These are phyloP conservation scores for Borostomias antarcticus DNA, from an alignment of 2,797 vertebrate species.

Conservation along the genomic window DNA sequence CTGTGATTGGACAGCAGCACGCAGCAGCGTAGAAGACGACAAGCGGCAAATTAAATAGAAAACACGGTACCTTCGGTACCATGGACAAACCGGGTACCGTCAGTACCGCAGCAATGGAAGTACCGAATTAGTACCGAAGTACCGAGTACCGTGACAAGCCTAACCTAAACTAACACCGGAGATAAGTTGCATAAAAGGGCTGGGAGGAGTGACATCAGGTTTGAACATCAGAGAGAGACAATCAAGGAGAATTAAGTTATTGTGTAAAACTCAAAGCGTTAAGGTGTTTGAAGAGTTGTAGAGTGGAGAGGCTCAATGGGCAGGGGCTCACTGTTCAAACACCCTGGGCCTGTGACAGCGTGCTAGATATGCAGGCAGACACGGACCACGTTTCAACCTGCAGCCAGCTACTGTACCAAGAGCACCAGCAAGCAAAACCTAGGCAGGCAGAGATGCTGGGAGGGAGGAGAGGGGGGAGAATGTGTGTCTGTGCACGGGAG, in stretches of 20 bases:
- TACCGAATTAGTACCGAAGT: too few species aligned
- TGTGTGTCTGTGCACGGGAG: not conserved
- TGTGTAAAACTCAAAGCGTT: not conserved
- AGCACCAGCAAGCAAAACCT: conserved; percentile 6
- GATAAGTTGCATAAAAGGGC: not conserved
- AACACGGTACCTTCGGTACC: too few species aligned
- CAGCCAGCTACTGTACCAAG: not conserved
- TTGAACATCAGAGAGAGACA: not conserved
- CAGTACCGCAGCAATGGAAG: too few species aligned
- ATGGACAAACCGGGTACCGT: too few species aligned
- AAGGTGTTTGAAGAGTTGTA: not conserved
- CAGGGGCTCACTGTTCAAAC: not conserved
- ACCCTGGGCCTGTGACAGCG: not conserved
- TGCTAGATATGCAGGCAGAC: too few species aligned
- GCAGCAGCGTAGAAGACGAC: too few species aligned
- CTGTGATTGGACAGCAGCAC: too few species aligned
- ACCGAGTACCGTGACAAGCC: too few species aligned
- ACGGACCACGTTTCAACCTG: not conserved
- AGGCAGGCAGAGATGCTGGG: conserved; percentile 1
- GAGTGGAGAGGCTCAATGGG: conserved; percentile 4
- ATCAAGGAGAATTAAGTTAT: not conserved
- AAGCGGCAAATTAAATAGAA: too few species aligned
- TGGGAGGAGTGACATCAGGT: not conserved
- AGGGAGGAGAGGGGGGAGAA: not conserved
- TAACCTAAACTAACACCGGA: too few species aligned